A percentile compares a stretch with the other conserved stretches of the same genome.
phyloP scores from a whole-genome alignment of 2,113 vertebrate genomes.

The Gulo gulo region DNA sequence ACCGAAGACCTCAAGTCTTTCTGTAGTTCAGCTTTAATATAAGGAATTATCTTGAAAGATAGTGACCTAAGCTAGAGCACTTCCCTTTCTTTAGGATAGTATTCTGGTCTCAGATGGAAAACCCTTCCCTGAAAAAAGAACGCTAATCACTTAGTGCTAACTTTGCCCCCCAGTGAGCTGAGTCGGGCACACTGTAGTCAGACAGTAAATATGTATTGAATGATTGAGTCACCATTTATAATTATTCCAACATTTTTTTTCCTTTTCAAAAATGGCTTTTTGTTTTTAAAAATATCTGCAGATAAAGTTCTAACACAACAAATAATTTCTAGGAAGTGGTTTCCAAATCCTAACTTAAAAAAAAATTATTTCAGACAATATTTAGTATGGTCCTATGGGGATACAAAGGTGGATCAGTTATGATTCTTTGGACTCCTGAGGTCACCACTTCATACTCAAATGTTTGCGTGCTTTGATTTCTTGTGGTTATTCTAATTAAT shows the following conservation, averaged over 20 bases:
- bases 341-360: not conserved
- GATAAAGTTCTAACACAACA: not conserved
- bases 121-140: not conserved
- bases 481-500: not conserved
- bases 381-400: not conserved
- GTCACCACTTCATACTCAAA: not conserved
- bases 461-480: not conserved
- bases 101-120: not conserved
- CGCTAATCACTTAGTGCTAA: not conserved
- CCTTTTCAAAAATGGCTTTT: not conserved
- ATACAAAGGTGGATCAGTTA: not conserved
- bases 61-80: not conserved
- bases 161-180: not conserved
- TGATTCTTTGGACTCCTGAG: not conserved
- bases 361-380: not conserved
- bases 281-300: not conserved
- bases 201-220: not conserved
- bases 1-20: not conserved
- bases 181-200: not conserved
- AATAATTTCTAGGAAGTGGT: not conserved
- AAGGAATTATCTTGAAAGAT: not conserved
- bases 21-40: not conserved
- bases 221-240: constrained; percentile 17
- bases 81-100: not conserved
- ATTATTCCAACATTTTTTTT: not conserved